Conservation (phyloP, 2,888 invertebrate species). For the Neoitamus cyanurus region DNA sequence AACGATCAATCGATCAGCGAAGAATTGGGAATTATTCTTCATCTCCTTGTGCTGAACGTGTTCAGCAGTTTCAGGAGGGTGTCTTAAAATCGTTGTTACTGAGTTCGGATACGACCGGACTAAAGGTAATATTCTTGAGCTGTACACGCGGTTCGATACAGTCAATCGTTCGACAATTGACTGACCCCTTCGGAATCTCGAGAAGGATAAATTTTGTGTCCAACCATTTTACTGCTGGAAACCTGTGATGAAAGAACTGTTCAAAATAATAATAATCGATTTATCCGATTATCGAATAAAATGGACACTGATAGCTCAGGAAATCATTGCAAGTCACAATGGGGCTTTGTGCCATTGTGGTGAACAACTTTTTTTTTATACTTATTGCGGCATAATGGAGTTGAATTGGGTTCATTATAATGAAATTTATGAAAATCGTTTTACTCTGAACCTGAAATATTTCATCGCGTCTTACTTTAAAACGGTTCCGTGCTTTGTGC, state of each 20-base stretch:
- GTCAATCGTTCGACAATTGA: slow-evolving; percentile 39
- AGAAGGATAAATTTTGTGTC: slow-evolving; percentile 28
- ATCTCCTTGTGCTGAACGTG: slow-evolving; percentile 10
- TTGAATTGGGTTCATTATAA: slow-evolving; percentile 25
- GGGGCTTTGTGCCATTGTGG: slow-evolving; percentile 18
- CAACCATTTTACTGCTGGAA: slow-evolving; percentile 6
- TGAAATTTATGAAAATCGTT: slow-evolving; percentile 21
- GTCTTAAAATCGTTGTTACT: not conserved
- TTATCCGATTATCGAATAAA: slow-evolving; percentile 9
- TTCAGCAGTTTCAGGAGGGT: not conserved
- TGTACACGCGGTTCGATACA: slow-evolving; percentile 15
- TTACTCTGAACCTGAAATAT: not conserved
- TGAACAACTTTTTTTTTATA: not conserved
- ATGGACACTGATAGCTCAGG: slow-evolving; percentile 20
- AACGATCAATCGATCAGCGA: slow-evolving; percentile 50
- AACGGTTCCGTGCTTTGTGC: not conserved
- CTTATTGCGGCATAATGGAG: slow-evolving; percentile 19
- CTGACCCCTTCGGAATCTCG: slow-evolving; percentile 6
- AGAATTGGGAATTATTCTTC: slow-evolving; percentile 39
- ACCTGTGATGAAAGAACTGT: slow-evolving; percentile 33
- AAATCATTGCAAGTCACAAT: slow-evolving; percentile 31
- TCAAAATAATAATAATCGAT: slow-evolving; percentile 34
- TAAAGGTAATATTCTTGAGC: not conserved
- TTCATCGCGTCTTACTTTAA: not conserved
- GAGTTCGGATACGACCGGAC: not conserved